Evolutionary conservation across 1,140 invertebrate species (phyloP).

Genomic region (Agrypnia vestita): DNA sequence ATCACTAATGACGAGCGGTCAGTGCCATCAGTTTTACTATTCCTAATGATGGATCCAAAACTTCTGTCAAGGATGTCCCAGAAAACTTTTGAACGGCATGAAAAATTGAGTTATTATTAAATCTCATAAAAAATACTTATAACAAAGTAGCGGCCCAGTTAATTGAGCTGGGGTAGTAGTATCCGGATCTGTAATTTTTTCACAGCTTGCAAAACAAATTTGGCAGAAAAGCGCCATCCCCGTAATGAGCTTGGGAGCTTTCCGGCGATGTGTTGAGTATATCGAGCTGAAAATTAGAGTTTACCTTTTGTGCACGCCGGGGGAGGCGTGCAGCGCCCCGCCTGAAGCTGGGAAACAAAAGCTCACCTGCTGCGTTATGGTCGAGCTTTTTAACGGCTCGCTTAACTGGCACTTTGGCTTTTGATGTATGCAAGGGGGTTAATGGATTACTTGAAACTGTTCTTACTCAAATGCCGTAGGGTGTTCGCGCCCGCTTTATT

Average conservation of each 20-base stretch:
- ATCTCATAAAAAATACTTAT: too few species aligned
- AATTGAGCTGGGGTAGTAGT: too few species aligned
- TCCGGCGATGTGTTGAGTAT: conserved; percentile 43
- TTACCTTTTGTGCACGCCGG: conserved; percentile 5
- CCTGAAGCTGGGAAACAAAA: conserved; percentile 27
- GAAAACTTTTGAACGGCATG: too few species aligned
- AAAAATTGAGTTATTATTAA: too few species aligned
- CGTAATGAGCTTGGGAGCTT: conserved; percentile 41
- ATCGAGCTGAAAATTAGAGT: conserved; percentile 56
- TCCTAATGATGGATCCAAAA: too few species aligned
- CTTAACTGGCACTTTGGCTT: conserved; percentile 11
- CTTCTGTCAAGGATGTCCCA: too few species aligned
- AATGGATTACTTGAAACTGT: conserved; percentile 39
- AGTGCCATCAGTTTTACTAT: too few species aligned
- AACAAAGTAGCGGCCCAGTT: too few species aligned
- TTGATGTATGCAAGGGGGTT: conserved; percentile 33
- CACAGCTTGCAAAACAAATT: conserved; percentile 28
- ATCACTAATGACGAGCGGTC: too few species aligned
- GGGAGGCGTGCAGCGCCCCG: neutral
- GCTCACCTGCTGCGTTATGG: conserved; percentile 23
- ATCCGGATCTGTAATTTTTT: neutral
- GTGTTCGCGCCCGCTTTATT: neutral
- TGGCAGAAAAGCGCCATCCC: conserved; percentile 5
- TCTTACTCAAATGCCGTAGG: neutral
- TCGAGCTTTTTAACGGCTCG: conserved; percentile 13